Conservation (phyloP, 2,888 invertebrate genomes). For the Clepsis dumicolana region DNA sequence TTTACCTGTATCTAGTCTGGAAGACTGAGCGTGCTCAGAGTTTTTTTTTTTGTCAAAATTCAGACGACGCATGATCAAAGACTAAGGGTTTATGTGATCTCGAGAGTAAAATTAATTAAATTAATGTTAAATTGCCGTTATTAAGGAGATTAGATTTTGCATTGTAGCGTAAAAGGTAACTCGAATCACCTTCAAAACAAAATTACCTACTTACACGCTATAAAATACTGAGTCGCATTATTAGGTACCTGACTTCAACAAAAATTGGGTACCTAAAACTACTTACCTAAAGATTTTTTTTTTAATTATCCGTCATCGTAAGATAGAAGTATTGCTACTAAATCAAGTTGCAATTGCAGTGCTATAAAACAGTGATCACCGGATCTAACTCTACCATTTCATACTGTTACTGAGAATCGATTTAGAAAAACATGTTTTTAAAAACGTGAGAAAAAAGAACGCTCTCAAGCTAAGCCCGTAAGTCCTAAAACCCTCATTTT, state of each 20-base stretch:
- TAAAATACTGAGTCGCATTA: no score
- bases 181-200: neutral
- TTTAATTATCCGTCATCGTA: no score
- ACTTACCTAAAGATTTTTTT: no score
- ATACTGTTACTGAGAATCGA: no score
- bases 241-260: no score
- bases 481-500: slow-evolving; percentile 2
- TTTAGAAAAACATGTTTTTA: no score
- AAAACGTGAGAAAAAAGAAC: neutral
- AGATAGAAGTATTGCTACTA: no score
- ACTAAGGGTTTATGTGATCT: neutral
- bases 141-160: neutral
- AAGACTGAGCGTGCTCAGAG: neutral
- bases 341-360: no score
- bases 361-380: no score
- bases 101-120: neutral
- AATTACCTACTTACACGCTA: neutral
- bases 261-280: no score
- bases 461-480: neutral
- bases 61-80: neutral
- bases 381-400: no score
- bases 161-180: slow-evolving; percentile 6
- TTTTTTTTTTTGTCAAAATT: neutral
- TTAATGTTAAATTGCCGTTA: neutral
- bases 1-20: no score